These are phyloP conservation scores for Arizona elegans DNA, from an alignment of 2,113 vertebrate species.

Conservation along the genomic window DNA sequence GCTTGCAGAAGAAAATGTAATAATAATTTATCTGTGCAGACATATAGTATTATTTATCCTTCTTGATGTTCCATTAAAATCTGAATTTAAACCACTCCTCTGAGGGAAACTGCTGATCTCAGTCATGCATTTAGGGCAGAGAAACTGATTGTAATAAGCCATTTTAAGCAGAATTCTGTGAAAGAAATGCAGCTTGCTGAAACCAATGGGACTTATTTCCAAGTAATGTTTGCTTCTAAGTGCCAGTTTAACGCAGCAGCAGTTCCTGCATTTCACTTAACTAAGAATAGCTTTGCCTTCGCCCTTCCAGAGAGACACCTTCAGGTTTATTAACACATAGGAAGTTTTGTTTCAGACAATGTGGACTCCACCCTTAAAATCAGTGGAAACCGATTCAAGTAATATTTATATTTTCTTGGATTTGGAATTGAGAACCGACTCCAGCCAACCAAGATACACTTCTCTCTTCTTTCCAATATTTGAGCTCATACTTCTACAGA, in stretches of 20 bases:
- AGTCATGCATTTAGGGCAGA: not conserved
- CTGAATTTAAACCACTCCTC: not conserved
- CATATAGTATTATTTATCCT: slow-evolving; percentile 21
- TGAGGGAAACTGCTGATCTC: not conserved
- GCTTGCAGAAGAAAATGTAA: slow-evolving; percentile 13
- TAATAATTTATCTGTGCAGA: slow-evolving; percentile 27
- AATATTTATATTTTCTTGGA: not conserved
- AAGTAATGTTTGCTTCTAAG: not conserved
- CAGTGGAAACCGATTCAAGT: not conserved
- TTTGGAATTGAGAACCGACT: slow-evolving; percentile 20
- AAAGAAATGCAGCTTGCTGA: not conserved
- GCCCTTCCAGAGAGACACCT: not conserved
- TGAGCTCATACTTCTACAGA: slow-evolving; percentile 41
- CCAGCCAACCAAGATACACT: slow-evolving; percentile 21
- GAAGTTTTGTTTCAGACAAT: not conserved
- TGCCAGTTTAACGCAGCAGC: not conserved
- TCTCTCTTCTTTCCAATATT: slow-evolving; percentile 36
- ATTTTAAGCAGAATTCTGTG: not conserved
- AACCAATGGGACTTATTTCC: not conserved
- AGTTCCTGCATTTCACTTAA: not conserved
- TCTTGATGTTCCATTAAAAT: not conserved
- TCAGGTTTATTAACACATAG: not conserved
- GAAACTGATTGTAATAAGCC: not conserved
- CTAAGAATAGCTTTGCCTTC: not conserved
- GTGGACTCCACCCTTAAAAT: not conserved